Evolutionary conservation across 2,113 vertebrate genomes (phyloP), one percentile per base, ranked within the genome.

Genomic region (Hylia prasina): DNA sequence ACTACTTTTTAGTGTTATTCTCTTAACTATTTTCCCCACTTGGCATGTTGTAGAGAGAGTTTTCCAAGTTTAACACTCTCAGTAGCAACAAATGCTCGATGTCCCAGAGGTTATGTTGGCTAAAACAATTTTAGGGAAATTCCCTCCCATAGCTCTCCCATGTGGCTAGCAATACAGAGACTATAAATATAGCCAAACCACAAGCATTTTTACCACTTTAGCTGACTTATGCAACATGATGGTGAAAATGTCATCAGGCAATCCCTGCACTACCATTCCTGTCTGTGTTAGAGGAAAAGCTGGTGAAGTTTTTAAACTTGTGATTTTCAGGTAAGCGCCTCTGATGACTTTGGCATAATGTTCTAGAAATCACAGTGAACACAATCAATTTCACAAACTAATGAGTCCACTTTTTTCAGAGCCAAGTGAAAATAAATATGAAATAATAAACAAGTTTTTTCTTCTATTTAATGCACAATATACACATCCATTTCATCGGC

Each of bases 171-270:
- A 96, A 92, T 64, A 71, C 45, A 63, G 85, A 83, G 40, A 66
- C 60, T 66, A 83, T 73, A 90, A 96, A 88, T 89, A 86, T 27
- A 86, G 90, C 88, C 94, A 96, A 94, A 93, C 93, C 92, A 87
- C 92, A 96, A 88, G 56, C 68, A 90, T 92, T 97, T 96, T 96
- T 97, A 95, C 93, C 82, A 92, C 82, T 96, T 91, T 15, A 86
- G 85, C 47, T 94, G 87, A 95, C 95, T 90, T 95, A 93, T 90
- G 76, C 56, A 81, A 83, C 42, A 68, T 1, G 71, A 80, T 53
- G 85, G 64, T 77, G 88, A 80, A 94, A 93, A 94, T 93, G 82
- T 86, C 82, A 88, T 83, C 90, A 89, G 51, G 60, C 77, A 94
- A 63, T 63, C 56, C 83, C 80, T 47, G 44, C 18, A 80, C 24